These are phyloP conservation scores for Brachystomella parvula DNA, from an alignment of 1,140 invertebrate genomes.

Conservation along the genomic window DNA sequence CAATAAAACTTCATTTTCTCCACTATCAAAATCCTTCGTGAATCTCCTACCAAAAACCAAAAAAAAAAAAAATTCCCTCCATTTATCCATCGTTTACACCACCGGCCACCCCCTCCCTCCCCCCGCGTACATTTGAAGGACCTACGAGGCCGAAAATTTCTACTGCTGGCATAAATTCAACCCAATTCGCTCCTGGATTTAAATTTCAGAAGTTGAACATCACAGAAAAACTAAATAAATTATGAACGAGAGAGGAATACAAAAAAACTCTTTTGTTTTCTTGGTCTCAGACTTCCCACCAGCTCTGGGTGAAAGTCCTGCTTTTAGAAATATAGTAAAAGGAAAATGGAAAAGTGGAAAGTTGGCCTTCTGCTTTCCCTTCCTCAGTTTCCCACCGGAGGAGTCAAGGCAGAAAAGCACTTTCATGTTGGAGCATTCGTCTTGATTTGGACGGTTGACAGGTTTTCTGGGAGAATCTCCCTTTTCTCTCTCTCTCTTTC, in stretches of 20 bases:
- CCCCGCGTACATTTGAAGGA: background rate
- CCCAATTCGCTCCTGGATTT: background rate
- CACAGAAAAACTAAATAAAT: no score
- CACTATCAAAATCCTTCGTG: constrained; percentile 29
- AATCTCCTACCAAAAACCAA: constrained; percentile 27
- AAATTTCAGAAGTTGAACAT: background rate
- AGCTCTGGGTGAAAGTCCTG: background rate
- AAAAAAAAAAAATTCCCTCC: background rate
- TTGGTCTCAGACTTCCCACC: background rate
- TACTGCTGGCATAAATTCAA: background rate
- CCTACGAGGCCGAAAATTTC: background rate
- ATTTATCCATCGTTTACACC: background rate
- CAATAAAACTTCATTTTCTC: constrained; percentile 39
- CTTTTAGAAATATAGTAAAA: background rate
- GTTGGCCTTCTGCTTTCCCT: background rate
- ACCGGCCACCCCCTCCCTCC: background rate
- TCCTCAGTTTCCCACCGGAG: constrained; percentile 35
- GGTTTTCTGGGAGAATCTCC: constrained; percentile 35
- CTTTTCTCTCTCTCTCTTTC: constrained; percentile 24
- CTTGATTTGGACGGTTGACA: constrained; percentile 39
- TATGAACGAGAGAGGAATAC: no score
- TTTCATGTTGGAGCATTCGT: constrained; percentile 39
- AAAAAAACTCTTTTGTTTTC: no score
- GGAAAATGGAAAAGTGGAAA: background rate
- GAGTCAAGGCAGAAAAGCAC: constrained; percentile 38